phyloP scores from a whole-genome alignment of 2,888 invertebrate genomes.

The Trissoscelio sp. region DNA sequence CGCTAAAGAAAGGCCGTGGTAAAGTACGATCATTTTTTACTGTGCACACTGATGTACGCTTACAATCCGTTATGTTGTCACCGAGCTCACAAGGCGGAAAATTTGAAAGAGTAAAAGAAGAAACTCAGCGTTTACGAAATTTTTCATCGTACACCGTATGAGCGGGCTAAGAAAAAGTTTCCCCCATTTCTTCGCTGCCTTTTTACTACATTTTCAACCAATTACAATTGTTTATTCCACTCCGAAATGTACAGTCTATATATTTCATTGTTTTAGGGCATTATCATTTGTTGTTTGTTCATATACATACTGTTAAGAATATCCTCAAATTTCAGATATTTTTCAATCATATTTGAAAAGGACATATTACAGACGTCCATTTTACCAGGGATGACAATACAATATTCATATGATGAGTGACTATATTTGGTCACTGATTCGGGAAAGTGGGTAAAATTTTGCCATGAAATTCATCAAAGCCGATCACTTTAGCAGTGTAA shows the following conservation, averaged over 20 bases:
- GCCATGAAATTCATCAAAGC: no score
- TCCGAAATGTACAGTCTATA: not conserved
- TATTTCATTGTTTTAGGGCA: no score
- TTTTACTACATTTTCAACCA: not conserved
- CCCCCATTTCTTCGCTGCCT: not conserved
- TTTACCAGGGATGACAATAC: no score
- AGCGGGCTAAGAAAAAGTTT: constrained; percentile 3
- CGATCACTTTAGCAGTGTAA: no score
- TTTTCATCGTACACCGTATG: constrained; percentile 42
- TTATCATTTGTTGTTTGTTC: no score
- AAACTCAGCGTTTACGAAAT: constrained; percentile 61
- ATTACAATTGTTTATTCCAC: not conserved
- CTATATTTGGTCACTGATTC: no score
- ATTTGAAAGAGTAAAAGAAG: constrained; percentile 66
- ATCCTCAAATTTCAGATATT: no score
- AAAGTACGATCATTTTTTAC: constrained; percentile 70
- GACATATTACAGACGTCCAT: no score
- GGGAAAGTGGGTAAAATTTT: no score
- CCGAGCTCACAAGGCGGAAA: constrained; percentile 65
- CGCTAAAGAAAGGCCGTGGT: constrained; percentile 61
- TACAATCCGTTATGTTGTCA: constrained; percentile 66
- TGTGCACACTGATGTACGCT: constrained; percentile 64
- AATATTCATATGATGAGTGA: no score
- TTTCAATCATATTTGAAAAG: no score
- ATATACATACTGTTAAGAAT: no score